Base-by-base conservation (phyloP, 2,113 vertebrate species). In the Chauna torquata region DNA sequence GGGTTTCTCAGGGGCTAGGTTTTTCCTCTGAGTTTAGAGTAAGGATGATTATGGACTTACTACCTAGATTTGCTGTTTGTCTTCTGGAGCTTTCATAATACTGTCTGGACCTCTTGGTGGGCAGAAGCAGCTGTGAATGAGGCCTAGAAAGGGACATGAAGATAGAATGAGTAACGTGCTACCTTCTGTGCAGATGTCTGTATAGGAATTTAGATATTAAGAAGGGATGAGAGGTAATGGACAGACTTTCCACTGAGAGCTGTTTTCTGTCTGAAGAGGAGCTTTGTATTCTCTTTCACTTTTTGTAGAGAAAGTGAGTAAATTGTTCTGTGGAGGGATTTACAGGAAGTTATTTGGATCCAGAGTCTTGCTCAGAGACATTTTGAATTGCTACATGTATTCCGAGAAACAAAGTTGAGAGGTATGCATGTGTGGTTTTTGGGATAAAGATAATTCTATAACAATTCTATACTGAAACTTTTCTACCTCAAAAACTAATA, bases 401-500 rank as follows among this genome's bases (percentile, higher is more conserved):
- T 62, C 42, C 36, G 84, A 87, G 70, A 78, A 65, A 70, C 49
- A 44, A 80, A 70, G 74, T 47, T 42, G 81, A 70, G 64, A 69
- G 32, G 15, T 57, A 19, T 70, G 30, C 38, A 44, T 72, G 58
- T 76, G 79, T 88, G 78, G 32, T 74, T 88, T 82, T 42, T 36
- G 50, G 69, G 76, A 55, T 86, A 79, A 90, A 90, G 75, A 59
- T 86, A 57, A 45, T 77, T 74, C 68, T 69, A n/a, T 94, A 91
- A 69, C n/a, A 69, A 81, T 94, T 87, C 74, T 87, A 83, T 85
- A 85, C 30, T 86, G 86, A 89, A 38, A 59, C 86, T 96, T 97
- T 58, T 93, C 92, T 96, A 86, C 94, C 87, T 96, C 88, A 94
- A 90, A 96, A 96, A 77, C 95, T 88, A 92, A 95, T 78, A 76